Evolutionary conservation across 2,113 vertebrate species (phyloP).

Genomic region (Syrrhaptes paradoxus): DNA sequence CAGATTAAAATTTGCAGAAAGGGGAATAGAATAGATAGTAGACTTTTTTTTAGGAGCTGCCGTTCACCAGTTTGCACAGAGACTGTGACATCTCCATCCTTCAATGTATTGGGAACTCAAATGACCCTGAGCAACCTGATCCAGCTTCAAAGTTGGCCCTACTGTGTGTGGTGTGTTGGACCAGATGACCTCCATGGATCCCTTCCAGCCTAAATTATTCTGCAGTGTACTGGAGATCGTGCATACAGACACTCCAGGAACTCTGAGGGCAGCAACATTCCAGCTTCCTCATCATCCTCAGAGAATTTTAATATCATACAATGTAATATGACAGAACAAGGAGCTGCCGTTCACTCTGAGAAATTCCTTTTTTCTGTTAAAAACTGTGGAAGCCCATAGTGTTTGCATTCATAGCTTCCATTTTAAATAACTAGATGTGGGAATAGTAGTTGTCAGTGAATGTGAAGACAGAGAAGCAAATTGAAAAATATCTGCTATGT

Average conservation of each 20-base stretch:
- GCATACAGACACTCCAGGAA: not conserved
- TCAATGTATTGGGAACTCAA: not conserved
- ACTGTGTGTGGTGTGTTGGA: not conserved
- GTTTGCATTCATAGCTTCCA: not conserved
- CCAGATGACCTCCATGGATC: conserved; percentile 28
- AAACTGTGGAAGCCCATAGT: not conserved
- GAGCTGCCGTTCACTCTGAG: not conserved
- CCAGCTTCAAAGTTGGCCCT: not conserved
- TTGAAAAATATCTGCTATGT: not conserved
- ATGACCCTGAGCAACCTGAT: conserved; percentile 17
- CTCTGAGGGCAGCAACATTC: not conserved
- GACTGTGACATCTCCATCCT: not conserved
- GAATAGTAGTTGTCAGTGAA: not conserved
- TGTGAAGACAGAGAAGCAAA: not conserved
- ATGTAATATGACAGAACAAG: not conserved
- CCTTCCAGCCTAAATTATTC: conserved; percentile 10
- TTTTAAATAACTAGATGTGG: not conserved
- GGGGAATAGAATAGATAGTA: not conserved
- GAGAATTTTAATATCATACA: not conserved
- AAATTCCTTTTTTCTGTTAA: not conserved
- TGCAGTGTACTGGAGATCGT: not conserved
- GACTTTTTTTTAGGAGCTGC: not conserved
- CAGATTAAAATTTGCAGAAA: not conserved
- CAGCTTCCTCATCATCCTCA: not conserved
- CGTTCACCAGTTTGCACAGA: not conserved